Evolutionary conservation across 2,888 invertebrate species (phyloP).

Genomic region (Imbricaverruca yamaguchii): DNA sequence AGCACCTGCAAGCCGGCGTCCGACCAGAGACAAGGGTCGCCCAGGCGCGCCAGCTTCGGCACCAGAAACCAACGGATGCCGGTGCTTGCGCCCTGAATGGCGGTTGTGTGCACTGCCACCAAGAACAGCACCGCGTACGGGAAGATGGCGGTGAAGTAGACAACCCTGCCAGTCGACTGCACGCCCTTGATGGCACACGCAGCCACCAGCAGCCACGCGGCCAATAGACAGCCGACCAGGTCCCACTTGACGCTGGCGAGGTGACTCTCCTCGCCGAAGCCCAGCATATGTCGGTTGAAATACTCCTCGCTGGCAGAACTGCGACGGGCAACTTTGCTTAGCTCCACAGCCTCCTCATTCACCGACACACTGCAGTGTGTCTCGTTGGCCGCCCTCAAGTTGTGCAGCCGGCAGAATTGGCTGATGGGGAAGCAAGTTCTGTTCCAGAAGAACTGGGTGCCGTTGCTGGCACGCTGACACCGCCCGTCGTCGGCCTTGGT

Average conservation of each 20-base stretch:
- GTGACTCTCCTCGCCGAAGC: neutral
- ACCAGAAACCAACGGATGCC: slow-evolving; percentile 65
- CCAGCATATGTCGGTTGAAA: slow-evolving; percentile 41
- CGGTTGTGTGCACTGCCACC: slow-evolving; percentile 47
- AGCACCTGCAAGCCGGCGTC: slow-evolving; percentile 32
- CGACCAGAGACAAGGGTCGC: slow-evolving; percentile 53
- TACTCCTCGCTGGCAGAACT: slow-evolving; percentile 57
- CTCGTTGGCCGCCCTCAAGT: slow-evolving; percentile 23
- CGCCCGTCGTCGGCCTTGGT: slow-evolving; percentile 21
- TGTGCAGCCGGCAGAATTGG: slow-evolving; percentile 23
- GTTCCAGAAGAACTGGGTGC: slow-evolving; percentile 29
- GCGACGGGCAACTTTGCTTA: neutral
- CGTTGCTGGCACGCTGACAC: slow-evolving; percentile 23
- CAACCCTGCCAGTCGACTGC: slow-evolving; percentile 67
- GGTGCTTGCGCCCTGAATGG: neutral
- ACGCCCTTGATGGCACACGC: slow-evolving; percentile 70
- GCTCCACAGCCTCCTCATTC: slow-evolving; percentile 1
- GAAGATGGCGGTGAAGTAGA: slow-evolving; percentile 69
- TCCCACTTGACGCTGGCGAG: slow-evolving; percentile 55
- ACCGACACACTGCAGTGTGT: slow-evolving; percentile 26
- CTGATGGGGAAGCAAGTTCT: slow-evolving; percentile 24
- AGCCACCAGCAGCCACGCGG: slow-evolving; percentile 71
- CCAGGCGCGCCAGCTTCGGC: slow-evolving; percentile 65
- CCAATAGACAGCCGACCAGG: slow-evolving; percentile 63
- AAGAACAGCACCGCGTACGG: slow-evolving; percentile 67